A percentile compares a stretch with the other conserved stretches of the same genome.
Conservation (phyloP, 2,888 invertebrate species). For the Amiota communis region DNA sequence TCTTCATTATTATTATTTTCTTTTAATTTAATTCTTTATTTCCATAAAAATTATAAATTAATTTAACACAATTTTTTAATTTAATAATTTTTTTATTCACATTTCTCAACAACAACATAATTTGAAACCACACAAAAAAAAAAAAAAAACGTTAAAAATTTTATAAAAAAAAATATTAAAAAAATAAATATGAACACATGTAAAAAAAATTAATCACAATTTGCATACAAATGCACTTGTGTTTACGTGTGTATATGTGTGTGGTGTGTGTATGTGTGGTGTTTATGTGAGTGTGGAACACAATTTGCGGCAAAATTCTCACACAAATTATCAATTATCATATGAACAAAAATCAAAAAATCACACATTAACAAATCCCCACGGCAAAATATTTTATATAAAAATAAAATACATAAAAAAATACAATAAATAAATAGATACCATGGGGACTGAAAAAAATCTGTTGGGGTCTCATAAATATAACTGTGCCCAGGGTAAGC, state of each 20-base stretch:
- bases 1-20: conserved; percentile 4
- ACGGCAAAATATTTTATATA: neutral
- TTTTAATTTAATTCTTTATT: conserved; percentile 7
- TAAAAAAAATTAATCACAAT: conserved; percentile 38
- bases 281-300: conserved; percentile 21
- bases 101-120: conserved; percentile 9
- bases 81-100: conserved; percentile 17
- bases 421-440: conserved; percentile 62
- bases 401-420: conserved; percentile 25
- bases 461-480: conserved; percentile 74
- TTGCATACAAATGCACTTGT: conserved; percentile 24
- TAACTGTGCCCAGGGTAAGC: conserved; percentile 74
- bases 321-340: conserved; percentile 29
- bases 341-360: conserved; percentile 38
- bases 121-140: conserved; percentile 34
- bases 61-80: conserved; percentile 6
- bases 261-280: conserved; percentile 31
- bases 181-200: conserved; percentile 18
- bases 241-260: conserved; percentile 27
- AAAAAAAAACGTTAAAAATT: conserved; percentile 31
- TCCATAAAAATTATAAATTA: neutral
- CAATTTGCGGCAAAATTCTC: conserved; percentile 31
- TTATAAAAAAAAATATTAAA: conserved; percentile 19
- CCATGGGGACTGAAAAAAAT: conserved; percentile 75
- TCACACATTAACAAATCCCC: conserved; percentile 36